Evolutionary conservation across 2,113 vertebrate species (phyloP).

Genomic region (Cygnus buccinator): DNA sequence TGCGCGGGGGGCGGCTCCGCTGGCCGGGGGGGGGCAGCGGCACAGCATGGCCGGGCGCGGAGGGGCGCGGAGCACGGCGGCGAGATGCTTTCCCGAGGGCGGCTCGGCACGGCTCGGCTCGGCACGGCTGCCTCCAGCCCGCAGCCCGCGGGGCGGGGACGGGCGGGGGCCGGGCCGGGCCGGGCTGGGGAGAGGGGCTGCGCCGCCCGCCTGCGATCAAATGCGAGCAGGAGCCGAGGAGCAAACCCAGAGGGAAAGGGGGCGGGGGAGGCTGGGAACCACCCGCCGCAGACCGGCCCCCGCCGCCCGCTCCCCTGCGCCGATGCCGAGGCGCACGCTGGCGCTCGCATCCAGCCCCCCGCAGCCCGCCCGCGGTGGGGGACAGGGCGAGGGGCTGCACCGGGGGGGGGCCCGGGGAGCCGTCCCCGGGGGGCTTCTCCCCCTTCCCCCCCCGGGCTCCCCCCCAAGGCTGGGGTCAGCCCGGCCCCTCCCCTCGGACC

Average conservation of each 20-base stretch:
- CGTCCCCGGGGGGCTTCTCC: background rate
- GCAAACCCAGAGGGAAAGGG: conserved; percentile 53
- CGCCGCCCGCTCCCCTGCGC: conserved; percentile 24
- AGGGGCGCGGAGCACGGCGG: background rate
- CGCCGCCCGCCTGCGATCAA: conserved; percentile 22
- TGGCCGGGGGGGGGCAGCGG: background rate
- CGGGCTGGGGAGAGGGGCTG: background rate
- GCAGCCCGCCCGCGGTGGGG: background rate
- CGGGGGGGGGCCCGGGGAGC: background rate
- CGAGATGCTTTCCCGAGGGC: background rate
- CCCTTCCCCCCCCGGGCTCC: rapidly evolving
- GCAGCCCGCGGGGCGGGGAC: background rate
- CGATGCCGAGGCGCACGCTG: background rate
- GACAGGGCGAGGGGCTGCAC: background rate
- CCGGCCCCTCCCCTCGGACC: background rate
- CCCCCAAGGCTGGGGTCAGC: background rate
- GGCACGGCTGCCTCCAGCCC: background rate
- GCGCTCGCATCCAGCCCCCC: background rate
- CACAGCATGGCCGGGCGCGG: conserved; percentile 41
- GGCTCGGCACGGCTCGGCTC: background rate
- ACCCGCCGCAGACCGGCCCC: conserved; percentile 48
- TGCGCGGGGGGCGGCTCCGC: background rate
- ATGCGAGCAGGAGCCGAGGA: conserved; percentile 8
- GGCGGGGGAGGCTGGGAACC: conserved; percentile 49
- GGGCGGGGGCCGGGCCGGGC: conserved; percentile 11